Evolutionary conservation across 2,113 vertebrate species (phyloP).

Genomic region (Noctilio leporinus): DNA sequence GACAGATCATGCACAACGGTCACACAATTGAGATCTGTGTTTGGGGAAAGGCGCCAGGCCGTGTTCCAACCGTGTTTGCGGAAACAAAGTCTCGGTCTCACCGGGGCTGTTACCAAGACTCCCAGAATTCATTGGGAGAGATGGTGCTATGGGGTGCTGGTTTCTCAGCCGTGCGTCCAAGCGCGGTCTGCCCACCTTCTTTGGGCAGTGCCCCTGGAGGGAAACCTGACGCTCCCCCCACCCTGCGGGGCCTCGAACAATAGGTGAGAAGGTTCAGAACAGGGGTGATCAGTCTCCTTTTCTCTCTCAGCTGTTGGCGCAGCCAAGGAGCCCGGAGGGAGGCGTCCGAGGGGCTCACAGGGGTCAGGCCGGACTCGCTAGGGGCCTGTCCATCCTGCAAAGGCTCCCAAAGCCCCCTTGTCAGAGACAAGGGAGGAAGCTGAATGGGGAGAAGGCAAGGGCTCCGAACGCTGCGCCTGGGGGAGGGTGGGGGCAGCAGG

Average conservation of each 20-base stretch:
- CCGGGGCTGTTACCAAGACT: not conserved
- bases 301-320: not conserved
- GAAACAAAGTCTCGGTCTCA: not conserved
- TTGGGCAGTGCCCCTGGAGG: not conserved
- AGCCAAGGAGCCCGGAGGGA: not conserved
- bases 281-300: constrained; percentile 50
- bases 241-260: too few species aligned
- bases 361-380: not conserved
- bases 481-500: not conserved
- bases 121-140: not conserved
- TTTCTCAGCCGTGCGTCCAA: not conserved
- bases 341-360: not conserved
- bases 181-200: not conserved
- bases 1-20: not conserved
- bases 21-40: not conserved
- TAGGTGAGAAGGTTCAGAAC: constrained; percentile 13
- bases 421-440: too few species aligned
- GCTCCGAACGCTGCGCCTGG: too few species aligned
- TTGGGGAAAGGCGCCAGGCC: not conserved
- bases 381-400: not conserved
- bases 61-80: too few species aligned
- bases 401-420: not conserved
- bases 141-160: too few species aligned
- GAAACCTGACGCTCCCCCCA: not conserved
- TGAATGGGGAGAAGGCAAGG: too few species aligned